phyloP scores from a whole-genome alignment of 2,113 vertebrate species.

The Paramisgurnus dabryanus region DNA sequence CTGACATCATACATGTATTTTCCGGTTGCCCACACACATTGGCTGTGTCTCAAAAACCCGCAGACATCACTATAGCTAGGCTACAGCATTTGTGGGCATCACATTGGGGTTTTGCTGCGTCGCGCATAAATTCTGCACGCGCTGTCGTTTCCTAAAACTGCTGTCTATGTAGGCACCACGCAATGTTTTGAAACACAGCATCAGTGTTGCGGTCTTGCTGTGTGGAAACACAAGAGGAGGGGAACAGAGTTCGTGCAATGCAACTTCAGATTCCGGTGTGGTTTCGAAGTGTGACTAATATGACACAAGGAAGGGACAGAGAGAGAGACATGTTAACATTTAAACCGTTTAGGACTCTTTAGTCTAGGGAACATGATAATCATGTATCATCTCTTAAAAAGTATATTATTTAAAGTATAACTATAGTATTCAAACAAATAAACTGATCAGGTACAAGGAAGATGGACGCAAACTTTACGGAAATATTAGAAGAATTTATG shows the following conservation, averaged over 20 bases:
- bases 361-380: background rate
- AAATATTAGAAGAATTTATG: slow-evolving; percentile 79
- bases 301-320: slow-evolving; percentile 49
- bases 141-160: background rate
- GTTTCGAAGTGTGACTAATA: slow-evolving; percentile 54
- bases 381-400: slow-evolving; percentile 4
- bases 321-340: slow-evolving; percentile 39
- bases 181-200: background rate
- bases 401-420: background rate
- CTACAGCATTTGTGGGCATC: background rate
- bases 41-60: slow-evolving; percentile 1
- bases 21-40: background rate
- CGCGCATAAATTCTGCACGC: background rate
- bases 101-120: background rate
- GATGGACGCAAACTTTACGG: slow-evolving; percentile 72
- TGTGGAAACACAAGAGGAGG: slow-evolving; percentile 25
- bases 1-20: background rate
- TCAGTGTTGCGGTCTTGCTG: background rate
- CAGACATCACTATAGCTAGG: background rate
- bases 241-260: slow-evolving; percentile 51
- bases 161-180: background rate
- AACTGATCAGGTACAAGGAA: slow-evolving; percentile 36
- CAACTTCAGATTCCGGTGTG: slow-evolving; percentile 72
- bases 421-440: background rate
- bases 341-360: background rate